Evolutionary conservation across 1,140 invertebrate species (phyloP), one percentile per base, ranked within the genome.

Genomic region (Aradophagus sp.): DNA sequence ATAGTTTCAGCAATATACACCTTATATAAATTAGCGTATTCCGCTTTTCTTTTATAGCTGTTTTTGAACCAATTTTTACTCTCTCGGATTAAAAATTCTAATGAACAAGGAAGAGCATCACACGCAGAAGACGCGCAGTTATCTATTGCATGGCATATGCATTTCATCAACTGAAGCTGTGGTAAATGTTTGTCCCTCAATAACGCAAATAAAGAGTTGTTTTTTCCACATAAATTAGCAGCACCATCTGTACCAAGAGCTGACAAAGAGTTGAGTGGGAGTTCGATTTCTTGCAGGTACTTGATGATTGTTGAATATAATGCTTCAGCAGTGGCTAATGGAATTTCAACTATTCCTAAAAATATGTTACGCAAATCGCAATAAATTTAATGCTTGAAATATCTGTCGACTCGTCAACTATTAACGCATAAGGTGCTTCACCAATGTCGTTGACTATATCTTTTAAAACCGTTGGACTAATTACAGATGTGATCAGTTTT

Each of bases 341-440:
- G 45, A 6, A 68, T 12, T 72, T 73, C 31, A 11, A 73, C 52
- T 41, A 77, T 3, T 0, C 26, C 35, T 14, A 55, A 17, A 23
- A 55, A 68, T 79, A 83, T 58, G 67, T 77, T 11, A 81, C 73
- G 10, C 67, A 68, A 15, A 80, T 16, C 13, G 76, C 76, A 19
- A 83, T 66, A 26, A 59, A 44, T 77, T 81, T 81, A 6, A 45
- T 56, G 8, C 76, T 61, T 17, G 44, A 42, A 13, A 81, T 58
- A 58, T 82, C 79, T 5, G 78, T 84, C 15, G 55, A 47, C 26
- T 84, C 80, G 50, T 81, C 79, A 0, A 83, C 39, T 12, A 83
- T 61, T 12, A 80, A 27, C 39, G 76, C 80, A 42, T 74, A 84
- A 13, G 72, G 32, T 41, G 63, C 47, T 8, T 82, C 65, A 44